Evolutionary conservation across 1,140 invertebrate species (phyloP).

Genomic region (Drosophila athabasca): DNA sequence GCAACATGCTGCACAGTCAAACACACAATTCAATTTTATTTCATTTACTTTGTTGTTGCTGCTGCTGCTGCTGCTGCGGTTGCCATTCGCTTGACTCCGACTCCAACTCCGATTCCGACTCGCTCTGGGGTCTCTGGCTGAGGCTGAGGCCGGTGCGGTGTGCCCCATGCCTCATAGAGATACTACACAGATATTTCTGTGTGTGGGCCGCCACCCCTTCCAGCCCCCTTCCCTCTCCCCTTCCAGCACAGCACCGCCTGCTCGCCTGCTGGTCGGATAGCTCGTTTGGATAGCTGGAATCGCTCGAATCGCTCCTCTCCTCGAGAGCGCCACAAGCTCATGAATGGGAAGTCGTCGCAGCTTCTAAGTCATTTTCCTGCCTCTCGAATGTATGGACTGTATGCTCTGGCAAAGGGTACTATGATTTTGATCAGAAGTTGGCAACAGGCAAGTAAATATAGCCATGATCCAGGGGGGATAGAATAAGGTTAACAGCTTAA

Average conservation of each 20-base stretch:
- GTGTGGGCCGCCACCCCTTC: conserved; percentile 56
- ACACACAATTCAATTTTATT: conserved; percentile 82
- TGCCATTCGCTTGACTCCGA: conserved; percentile 58
- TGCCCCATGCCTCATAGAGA: conserved; percentile 23
- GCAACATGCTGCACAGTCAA: conserved; percentile 62
- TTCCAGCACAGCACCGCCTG: neutral
- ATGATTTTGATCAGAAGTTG: too few relatives aligned
- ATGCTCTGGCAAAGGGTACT: too few relatives aligned
- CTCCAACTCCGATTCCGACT: conserved; percentile 41
- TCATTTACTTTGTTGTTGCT: conserved; percentile 72
- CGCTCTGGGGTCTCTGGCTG: conserved; percentile 33
- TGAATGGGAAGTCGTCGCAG: conserved; percentile 73
- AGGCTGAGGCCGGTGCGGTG: neutral
- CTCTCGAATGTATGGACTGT: neutral
- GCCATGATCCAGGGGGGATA: too few relatives aligned
- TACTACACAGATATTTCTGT: conserved; percentile 61
- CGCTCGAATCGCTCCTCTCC: conserved; percentile 64
- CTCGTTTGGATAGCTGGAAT: conserved; percentile 46
- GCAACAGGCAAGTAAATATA: too few relatives aligned
- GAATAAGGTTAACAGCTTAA: too few relatives aligned
- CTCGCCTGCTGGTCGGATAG: conserved; percentile 6
- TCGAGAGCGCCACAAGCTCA: conserved; percentile 74
- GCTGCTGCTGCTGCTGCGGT: conserved; percentile 44
- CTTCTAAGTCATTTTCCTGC: conserved; percentile 75
- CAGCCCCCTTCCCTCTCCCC: conserved; percentile 31